Evolutionary conservation across 2,888 invertebrate genomes (phyloP), one percentile per base, ranked within the genome.

Genomic region (Microdon myrmicae): DNA sequence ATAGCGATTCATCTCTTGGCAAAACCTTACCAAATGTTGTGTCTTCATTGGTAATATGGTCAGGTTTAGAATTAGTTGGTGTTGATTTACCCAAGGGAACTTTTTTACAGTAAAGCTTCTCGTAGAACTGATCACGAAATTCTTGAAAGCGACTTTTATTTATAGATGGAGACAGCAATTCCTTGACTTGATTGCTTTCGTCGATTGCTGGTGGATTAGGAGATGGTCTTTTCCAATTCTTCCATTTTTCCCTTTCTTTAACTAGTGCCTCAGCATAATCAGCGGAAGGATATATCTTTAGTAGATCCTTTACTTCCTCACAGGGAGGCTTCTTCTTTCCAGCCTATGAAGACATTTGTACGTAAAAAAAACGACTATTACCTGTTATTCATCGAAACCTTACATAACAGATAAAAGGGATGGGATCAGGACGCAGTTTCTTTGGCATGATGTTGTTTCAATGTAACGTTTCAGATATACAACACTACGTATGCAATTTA

Each of bases 81-180:
- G 61, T 71, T 0, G 51, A 49, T 20, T 72, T 53, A 1, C 75
- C 77, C 25, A 77, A 47, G 2, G 64, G 67, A 2, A 72, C 43
- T 16, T 70, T 71, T n/a, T 73, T 74, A 4, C 72, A 71, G 25
- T 72, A 76, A 67, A 75, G 68, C 3, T 75, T 72, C 60, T 78
- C 78, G 2, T 71, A 72, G 55, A 78, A 73, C 28, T 71, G 70
- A 34, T 78, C 78, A 29, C 71, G 74, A 45, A 78, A 77, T 6
- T 66, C 66, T 0, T 69, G 34, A 38, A 77, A 77, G 1, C 74
- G 75, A 1, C 74, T 73, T 54, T 77, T 78, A n/a, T 70, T 66
- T 7, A 69, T 54, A 29, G 76, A 75, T 0, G 71, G 56, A 29
- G 68, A 66, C 3, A 77, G 3, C 6, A 76, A 22, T 8, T 76